Conservation (phyloP, 2,797 vertebrate species). For the Sylvia borin region DNA sequence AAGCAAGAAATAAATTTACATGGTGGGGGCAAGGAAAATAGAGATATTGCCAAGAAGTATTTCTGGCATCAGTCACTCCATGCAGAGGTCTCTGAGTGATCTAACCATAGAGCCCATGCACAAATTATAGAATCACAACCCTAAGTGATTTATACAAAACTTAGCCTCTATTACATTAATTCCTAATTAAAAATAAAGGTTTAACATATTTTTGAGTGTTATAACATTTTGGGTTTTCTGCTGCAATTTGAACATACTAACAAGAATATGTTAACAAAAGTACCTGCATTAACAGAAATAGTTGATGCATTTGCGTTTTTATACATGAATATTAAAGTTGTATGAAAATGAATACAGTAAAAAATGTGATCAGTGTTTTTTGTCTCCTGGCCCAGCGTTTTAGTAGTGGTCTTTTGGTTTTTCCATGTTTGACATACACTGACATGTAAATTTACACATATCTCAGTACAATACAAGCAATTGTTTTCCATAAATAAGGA, state of each 20-base stretch:
- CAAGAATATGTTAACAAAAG: neutral
- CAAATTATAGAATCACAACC: neutral
- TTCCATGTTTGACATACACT: neutral
- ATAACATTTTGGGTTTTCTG: neutral
- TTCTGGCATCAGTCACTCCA: neutral
- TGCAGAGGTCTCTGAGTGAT: neutral
- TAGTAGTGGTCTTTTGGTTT: neutral
- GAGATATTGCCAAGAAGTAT: neutral
- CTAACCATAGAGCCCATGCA: neutral
- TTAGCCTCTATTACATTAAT: neutral
- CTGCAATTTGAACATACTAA: neutral
- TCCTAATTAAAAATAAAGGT: neutral
- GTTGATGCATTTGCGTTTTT: neutral
- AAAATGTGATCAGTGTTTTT: neutral
- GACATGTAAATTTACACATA: neutral
- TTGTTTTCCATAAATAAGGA: neutral
- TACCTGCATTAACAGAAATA: neutral
- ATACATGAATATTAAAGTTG: neutral
- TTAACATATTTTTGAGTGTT: neutral
- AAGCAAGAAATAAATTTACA: neutral
- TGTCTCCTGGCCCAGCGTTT: neutral
- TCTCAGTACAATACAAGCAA: neutral
- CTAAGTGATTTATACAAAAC: neutral
- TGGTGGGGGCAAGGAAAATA: neutral
- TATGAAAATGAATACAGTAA: neutral